Base-by-base conservation (phyloP, 53 echinoderm and acorn worm species). In the Hippasteria phrygiana region DNA sequence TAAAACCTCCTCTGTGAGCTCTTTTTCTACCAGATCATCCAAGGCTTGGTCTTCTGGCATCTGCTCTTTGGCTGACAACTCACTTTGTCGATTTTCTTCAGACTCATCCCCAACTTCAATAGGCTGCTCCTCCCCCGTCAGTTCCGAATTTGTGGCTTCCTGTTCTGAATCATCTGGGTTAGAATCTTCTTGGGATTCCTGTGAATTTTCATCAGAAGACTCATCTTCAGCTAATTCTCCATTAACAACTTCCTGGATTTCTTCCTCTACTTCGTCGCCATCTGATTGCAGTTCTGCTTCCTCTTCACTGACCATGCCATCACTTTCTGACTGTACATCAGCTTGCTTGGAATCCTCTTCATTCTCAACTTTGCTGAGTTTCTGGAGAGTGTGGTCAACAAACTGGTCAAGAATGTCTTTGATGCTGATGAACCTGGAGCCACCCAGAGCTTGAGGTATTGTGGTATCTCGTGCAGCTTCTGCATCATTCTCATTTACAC, bases 401-500 rank as follows among this genome's bases (percentile, higher is more conserved):
- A 85, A 85, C 32, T 85, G 85, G 38, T 85, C 85, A 38, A 85
- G 37, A 14, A 85, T 85, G 38, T 85, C 85, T 36, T 85, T 85
- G 71, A 85, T 85, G 54, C 85, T 85, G 51, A 85, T 69, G 71
- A 85, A 71, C 51, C 71, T 69, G 0, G 78, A 37, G 1, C 78
- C 78, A 13, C 47, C n/a, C 20, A 33, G 22, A 48, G 35, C 34
- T 17, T 45, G 33, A 8, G 40, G 71, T n/a, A 51, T 24, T 29
- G 50, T 27, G n/a, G 38, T 18, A 22, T 36, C 59, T 62, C 24
- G 5, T 50, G 85, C 47, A 17, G 83, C 20, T 27, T 50, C 38
- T 4, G n/a, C 18, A 1, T 20, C 36, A 16, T 37, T 7, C 33
- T 85, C 18, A 1, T 46, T 33, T 45, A 5, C 34, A 33, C 59